These are phyloP conservation scores for Pachyrhynchus sulphureomaculatus DNA, from an alignment of 1,140 invertebrate species.

Conservation along the genomic window DNA sequence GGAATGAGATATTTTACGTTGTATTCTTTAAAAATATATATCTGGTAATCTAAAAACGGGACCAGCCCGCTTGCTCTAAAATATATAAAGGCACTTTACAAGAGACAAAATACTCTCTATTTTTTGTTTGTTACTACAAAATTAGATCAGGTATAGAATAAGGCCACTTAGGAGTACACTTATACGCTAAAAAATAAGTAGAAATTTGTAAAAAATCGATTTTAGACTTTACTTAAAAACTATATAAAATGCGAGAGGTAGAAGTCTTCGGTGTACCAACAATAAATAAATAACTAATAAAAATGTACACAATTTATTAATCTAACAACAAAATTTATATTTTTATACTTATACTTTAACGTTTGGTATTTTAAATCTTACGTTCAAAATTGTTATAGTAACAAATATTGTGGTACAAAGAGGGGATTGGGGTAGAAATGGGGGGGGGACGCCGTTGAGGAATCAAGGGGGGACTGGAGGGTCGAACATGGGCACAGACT, in stretches of 20 bases:
- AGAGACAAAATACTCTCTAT: conserved; percentile 11
- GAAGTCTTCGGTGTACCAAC: conserved; percentile 20
- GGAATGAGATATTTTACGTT: conserved; percentile 10
- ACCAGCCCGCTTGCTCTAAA: conserved; percentile 10
- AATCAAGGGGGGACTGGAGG: conserved; percentile 39
- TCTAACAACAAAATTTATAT: not conserved
- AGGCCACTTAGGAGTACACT: conserved; percentile 38
- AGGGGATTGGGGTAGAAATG: conserved; percentile 31
- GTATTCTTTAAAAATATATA: not conserved
- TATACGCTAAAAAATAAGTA: conserved; percentile 23
- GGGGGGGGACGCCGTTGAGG: conserved; percentile 33
- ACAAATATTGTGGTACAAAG: conserved; percentile 6
- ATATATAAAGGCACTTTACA: conserved; percentile 26
- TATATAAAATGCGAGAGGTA: conserved; percentile 26
- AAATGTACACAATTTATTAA: conserved; percentile 11
- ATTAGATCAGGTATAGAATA: conserved; percentile 37
- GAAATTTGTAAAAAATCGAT: conserved; percentile 20
- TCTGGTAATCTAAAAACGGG: not conserved
- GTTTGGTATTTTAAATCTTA: conserved; percentile 10
- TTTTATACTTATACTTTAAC: not conserved
- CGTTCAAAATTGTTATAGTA: conserved; percentile 3
- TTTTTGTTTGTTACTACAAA: conserved; percentile 9
- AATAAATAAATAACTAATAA: conserved; percentile 17
- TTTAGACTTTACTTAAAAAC: conserved; percentile 5
- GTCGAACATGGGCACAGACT: conserved; percentile 44